Evolutionary conservation across 1,140 invertebrate genomes (phyloP).

Genomic region (Acromyrmex heyeri): DNA sequence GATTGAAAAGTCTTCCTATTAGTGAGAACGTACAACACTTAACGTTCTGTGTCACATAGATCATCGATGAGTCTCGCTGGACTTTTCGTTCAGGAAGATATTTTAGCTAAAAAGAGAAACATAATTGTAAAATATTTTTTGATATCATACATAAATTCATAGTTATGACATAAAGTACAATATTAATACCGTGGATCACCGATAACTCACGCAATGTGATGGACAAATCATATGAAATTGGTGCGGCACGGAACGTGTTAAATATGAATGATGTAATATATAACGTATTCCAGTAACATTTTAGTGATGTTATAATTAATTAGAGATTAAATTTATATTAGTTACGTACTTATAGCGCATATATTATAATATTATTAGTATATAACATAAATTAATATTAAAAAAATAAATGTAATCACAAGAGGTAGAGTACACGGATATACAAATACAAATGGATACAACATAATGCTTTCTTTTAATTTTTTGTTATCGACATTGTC

Average conservation of each 20-base stretch:
- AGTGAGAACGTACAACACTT: not conserved
- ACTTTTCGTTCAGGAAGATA: not conserved
- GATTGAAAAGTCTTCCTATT: constrained; percentile 41
- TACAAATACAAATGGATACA: constrained; percentile 1
- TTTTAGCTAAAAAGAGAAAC: not conserved
- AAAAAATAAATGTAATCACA: not conserved
- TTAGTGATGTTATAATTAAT: not conserved
- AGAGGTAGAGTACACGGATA: not conserved
- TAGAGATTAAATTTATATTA: no score
- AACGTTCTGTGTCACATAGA: no score
- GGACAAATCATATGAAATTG: no score
- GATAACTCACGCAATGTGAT: not conserved
- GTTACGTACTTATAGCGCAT: not conserved
- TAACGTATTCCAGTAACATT: not conserved
- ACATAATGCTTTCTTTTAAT: not conserved
- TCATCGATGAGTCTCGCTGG: not conserved
- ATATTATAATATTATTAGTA: not conserved
- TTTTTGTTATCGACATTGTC: not conserved
- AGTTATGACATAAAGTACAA: not conserved
- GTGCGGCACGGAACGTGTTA: not conserved
- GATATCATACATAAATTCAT: not conserved
- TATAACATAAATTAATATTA: not conserved
- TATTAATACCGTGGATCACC: not conserved
- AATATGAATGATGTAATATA: not conserved
- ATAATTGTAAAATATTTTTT: not conserved